phyloP scores from a whole-genome alignment of 2,113 vertebrate genomes.

The Neodontobutis hainanensis region DNA sequence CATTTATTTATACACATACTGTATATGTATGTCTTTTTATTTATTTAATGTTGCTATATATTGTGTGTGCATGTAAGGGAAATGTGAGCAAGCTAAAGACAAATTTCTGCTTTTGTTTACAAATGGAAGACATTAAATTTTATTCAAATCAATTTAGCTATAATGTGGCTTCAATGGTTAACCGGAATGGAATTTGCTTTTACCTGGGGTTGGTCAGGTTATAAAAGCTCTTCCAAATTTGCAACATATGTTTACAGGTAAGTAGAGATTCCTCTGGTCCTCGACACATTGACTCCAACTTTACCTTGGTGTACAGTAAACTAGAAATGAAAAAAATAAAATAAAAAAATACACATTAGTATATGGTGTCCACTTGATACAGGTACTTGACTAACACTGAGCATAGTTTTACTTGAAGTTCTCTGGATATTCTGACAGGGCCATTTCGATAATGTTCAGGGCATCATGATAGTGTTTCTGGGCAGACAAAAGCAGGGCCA shows the following conservation, averaged over 20 bases:
- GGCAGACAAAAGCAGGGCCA: slow-evolving; percentile 92
- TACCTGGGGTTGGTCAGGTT: slow-evolving; percentile 99
- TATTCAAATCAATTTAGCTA: no score
- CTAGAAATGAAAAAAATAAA: slow-evolving; percentile 63
- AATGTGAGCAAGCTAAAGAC: no score
- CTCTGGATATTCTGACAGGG: slow-evolving; percentile 96
- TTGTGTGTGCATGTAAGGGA: no score
- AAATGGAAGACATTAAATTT: no score
- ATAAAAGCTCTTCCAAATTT: slow-evolving; percentile 99
- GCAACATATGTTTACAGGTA: slow-evolving; percentile 98
- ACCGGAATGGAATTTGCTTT: slow-evolving; percentile 4
- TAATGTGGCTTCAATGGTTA: no score
- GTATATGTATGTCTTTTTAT: no score
- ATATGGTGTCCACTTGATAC: neutral
- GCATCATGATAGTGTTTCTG: slow-evolving; percentile 98
- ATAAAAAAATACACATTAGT: neutral
- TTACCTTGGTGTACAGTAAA: slow-evolving; percentile 96
- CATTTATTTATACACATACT: no score
- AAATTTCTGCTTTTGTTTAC: no score
- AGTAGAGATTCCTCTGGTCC: slow-evolving; percentile 95
- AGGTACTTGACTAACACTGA: neutral
- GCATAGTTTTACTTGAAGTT: slow-evolving; percentile 88
- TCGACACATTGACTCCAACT: slow-evolving; percentile 92
- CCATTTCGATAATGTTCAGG: slow-evolving; percentile 98
- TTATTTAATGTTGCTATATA: no score